Percentiles rank a stretch among this genome's conserved stretches.
Evolutionary conservation across 1,140 invertebrate genomes (phyloP).

Genomic region (Monochamus saltuarius): DNA sequence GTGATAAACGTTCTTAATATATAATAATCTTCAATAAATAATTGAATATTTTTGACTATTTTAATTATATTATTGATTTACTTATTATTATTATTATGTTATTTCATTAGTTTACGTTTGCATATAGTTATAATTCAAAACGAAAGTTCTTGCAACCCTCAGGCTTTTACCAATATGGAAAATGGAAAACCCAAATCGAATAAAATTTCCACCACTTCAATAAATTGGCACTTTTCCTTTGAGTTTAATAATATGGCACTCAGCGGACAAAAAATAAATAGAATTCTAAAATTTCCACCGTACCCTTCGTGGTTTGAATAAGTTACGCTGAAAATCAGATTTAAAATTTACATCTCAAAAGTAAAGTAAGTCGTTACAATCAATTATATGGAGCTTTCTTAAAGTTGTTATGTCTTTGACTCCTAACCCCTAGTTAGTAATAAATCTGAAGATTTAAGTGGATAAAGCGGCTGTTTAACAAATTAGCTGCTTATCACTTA

Average conservation of each 20-base stretch:
- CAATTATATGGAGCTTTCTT: slow-evolving; percentile 10
- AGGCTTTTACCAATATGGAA: slow-evolving; percentile 20
- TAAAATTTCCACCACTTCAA: slow-evolving; percentile 39
- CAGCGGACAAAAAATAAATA: slow-evolving; percentile 28
- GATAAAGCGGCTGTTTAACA: slow-evolving; percentile 27
- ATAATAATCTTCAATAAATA: too few relatives aligned
- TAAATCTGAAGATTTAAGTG: slow-evolving; percentile 29
- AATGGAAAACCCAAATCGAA: slow-evolving; percentile 39
- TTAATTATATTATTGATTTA: too few relatives aligned
- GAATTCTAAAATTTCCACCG: slow-evolving; percentile 15
- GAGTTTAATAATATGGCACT: slow-evolving; percentile 33
- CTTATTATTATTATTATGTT: too few relatives aligned
- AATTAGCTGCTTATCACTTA: slow-evolving; percentile 30
- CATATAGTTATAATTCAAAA: slow-evolving; percentile 12
- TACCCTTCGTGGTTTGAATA: slow-evolving; percentile 19
- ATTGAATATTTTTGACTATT: too few relatives aligned
- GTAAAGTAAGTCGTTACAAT: slow-evolving; percentile 15
- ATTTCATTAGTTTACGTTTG: too few relatives aligned
- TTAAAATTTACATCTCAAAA: slow-evolving; percentile 20
- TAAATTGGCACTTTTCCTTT: slow-evolving; percentile 36
- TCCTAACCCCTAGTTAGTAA: slow-evolving; percentile 21
- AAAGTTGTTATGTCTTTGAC: slow-evolving; percentile 25
- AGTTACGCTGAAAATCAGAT: slow-evolving; percentile 1
- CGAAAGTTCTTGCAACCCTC: slow-evolving; percentile 3
- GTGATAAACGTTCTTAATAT: too few relatives aligned